Percentiles rank a stretch among this genome's conserved stretches.
These are phyloP conservation scores for Branchinecta sandiegonensis DNA, from an alignment of 2,888 invertebrate species.

Conservation along the genomic window DNA sequence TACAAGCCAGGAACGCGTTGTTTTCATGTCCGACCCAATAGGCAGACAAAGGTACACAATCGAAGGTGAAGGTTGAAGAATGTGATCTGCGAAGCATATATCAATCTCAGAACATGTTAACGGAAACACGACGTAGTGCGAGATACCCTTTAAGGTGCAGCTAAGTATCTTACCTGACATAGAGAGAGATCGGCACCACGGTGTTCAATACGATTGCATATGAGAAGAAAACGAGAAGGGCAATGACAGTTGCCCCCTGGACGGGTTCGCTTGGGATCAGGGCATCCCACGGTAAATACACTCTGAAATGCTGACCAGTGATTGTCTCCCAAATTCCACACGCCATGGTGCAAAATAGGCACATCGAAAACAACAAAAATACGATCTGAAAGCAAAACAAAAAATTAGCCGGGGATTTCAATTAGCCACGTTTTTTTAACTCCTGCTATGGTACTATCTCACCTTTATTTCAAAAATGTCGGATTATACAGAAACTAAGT, in stretches of 20 bases:
- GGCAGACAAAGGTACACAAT: too few species aligned
- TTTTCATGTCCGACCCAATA: too few species aligned
- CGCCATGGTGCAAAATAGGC: constrained; percentile 92
- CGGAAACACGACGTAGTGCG: too few species aligned
- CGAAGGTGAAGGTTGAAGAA: too few species aligned
- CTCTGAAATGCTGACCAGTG: constrained; percentile 74
- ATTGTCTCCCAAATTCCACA: constrained; percentile 96
- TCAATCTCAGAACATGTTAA: too few species aligned
- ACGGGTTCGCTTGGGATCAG: constrained; percentile 66
- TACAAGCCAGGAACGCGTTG: too few species aligned
- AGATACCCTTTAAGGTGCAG: too few species aligned
- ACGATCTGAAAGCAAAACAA: constrained; percentile 62
- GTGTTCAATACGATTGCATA: constrained; percentile 99
- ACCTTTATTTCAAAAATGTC: neutral
- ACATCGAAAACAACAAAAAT: constrained; percentile 89
- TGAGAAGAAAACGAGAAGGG: constrained; percentile 93
- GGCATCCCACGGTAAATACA: constrained; percentile 85
- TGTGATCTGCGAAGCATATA: too few species aligned
- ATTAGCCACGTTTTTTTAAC: too few species aligned
- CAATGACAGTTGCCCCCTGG: constrained; percentile 77
- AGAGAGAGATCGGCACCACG: constrained; percentile 97
- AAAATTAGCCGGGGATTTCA: neutral
- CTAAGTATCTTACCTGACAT: constrained; percentile 61
- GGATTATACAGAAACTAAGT: constrained; percentile 1
- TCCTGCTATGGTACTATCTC: constrained; percentile 10